Conservation (phyloP, 2,888 invertebrate genomes). For the Andrena bicolor region DNA sequence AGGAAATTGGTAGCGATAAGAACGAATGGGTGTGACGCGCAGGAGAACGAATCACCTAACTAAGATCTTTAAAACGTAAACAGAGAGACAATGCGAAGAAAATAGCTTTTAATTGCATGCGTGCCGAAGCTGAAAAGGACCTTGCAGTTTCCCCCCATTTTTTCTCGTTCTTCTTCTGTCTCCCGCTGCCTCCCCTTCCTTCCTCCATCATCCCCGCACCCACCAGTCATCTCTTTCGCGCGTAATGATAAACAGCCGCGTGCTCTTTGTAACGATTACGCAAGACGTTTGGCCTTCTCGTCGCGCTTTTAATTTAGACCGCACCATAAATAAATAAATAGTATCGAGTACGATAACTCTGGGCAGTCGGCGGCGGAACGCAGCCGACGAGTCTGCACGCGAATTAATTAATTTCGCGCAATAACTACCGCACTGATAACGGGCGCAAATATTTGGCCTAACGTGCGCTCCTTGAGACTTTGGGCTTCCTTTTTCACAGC, state of each 20-base stretch:
- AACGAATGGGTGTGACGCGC: neutral
- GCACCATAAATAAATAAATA: slow-evolving; percentile 79
- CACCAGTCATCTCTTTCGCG: slow-evolving; percentile 60
- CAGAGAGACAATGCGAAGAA: slow-evolving; percentile 20
- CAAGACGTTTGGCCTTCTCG: slow-evolving; percentile 75
- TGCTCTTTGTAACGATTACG: slow-evolving; percentile 75
- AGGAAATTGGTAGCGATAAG: slow-evolving; percentile 14
- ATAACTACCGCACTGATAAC: slow-evolving; percentile 56
- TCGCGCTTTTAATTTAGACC: slow-evolving; percentile 78
- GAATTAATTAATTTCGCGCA: slow-evolving; percentile 60
- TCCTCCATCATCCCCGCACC: slow-evolving; percentile 22
- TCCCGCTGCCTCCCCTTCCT: slow-evolving; percentile 11
- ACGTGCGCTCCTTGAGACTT: neutral
- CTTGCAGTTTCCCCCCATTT: slow-evolving; percentile 55
- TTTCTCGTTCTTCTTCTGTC: slow-evolving; percentile 20
- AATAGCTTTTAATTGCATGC: slow-evolving; percentile 66
- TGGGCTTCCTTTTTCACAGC: neutral
- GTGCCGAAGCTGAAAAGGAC: slow-evolving; percentile 64
- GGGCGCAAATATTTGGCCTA: slow-evolving; percentile 50
- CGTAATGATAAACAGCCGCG: slow-evolving; percentile 74
- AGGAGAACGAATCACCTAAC: neutral
- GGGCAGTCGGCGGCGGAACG: neutral
- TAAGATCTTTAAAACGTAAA: slow-evolving; percentile 27
- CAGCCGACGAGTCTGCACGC: slow-evolving; percentile 1
- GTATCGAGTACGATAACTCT: slow-evolving; percentile 70